These are phyloP conservation scores for Datnioides undecimradiatus DNA, from an alignment of 2,113 vertebrate genomes.

Conservation along the genomic window DNA sequence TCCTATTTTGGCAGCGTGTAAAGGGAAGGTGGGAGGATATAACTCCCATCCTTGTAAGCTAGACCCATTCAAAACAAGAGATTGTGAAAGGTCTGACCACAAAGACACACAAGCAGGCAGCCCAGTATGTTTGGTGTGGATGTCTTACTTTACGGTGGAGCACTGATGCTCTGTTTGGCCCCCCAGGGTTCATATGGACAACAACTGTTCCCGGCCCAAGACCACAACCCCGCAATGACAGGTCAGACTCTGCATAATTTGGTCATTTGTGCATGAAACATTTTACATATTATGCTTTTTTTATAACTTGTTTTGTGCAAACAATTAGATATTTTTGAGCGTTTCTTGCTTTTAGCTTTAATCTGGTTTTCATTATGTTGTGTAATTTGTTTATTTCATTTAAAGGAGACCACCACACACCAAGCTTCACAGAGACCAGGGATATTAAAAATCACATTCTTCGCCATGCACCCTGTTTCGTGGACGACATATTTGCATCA, in stretches of 20 bases:
- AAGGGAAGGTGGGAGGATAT: constrained; percentile 54
- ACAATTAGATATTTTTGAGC: neutral
- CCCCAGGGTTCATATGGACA: constrained; percentile 18
- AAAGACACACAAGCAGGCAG: constrained; percentile 5
- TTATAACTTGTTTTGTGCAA: neutral
- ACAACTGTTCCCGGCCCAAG: constrained; percentile 5
- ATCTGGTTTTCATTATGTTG: neutral
- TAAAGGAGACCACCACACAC: neutral
- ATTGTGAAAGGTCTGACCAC: constrained; percentile 21
- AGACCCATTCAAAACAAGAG: constrained; percentile 53
- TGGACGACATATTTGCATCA: constrained; percentile 57
- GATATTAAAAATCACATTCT: neutral
- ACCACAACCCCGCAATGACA: constrained; percentile 29
- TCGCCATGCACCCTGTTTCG: constrained; percentile 37
- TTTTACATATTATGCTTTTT: neutral
- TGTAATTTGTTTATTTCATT: neutral
- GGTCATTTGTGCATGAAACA: neutral
- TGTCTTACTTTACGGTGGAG: constrained; percentile 30
- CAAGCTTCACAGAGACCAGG: neutral
- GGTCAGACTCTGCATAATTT: constrained; percentile 60
- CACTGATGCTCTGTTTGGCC: constrained; percentile 50
- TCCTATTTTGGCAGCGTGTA: constrained; percentile 60
- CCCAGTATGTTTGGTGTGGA: constrained; percentile 39
- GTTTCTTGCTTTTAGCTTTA: neutral
- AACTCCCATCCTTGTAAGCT: constrained; percentile 46